Conservation (phyloP, 2,113 vertebrate genomes). For the Mastomys natalensis region DNA sequence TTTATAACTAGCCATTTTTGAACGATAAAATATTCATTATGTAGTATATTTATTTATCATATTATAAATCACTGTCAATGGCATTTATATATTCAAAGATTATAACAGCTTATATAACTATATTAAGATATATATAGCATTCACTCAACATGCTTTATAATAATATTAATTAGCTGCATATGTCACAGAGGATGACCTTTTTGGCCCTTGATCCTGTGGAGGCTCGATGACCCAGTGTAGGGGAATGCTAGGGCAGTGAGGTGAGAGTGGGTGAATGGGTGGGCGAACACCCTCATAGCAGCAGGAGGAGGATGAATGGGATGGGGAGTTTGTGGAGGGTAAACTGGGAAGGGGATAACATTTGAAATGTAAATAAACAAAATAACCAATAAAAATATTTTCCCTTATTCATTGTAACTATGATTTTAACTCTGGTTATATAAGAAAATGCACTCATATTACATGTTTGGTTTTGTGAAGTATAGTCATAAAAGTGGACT, state of each 20-base stretch:
- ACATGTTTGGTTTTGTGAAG: neutral
- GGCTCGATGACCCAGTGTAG: too few species aligned
- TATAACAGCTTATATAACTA: neutral
- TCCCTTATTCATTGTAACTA: conserved; percentile 20
- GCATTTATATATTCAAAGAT: conserved; percentile 38
- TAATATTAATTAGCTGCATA: neutral
- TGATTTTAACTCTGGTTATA: neutral
- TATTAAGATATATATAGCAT: conserved; percentile 18
- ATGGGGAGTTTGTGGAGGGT: neutral
- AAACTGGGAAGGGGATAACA: too few species aligned
- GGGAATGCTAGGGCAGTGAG: too few species aligned
- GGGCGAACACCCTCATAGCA: too few species aligned
- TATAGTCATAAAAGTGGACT: conserved; percentile 19
- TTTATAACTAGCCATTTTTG: conserved; percentile 4
- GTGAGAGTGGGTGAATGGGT: too few species aligned
- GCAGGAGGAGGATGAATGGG: too few species aligned
- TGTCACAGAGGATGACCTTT: too few species aligned
- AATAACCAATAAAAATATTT: neutral
- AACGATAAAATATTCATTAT: neutral
- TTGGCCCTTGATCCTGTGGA: too few species aligned
- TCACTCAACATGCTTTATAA: conserved; percentile 20
- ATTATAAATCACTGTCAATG: conserved; percentile 17
- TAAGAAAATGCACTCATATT: conserved; percentile 17
- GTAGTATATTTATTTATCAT: conserved; percentile 32
- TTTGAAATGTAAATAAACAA: too few species aligned